These are phyloP conservation scores for Geotrypetes seraphini DNA, from an alignment of 2,797 vertebrate species.

Conservation along the genomic window DNA sequence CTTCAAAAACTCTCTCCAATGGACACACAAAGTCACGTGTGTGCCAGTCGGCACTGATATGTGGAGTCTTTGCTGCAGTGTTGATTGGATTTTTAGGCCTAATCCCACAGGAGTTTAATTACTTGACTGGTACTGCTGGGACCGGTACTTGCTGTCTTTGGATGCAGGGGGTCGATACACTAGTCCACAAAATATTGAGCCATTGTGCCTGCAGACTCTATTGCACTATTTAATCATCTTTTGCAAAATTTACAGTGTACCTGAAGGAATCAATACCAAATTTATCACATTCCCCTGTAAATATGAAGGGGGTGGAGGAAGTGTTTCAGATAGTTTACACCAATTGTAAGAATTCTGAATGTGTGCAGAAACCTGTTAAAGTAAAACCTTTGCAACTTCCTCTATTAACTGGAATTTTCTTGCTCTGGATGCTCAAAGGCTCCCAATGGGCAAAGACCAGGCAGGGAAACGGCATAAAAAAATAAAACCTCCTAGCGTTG, in stretches of 20 bases:
- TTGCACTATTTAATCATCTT: conserved; percentile 66
- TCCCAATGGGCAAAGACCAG: too few relatives aligned
- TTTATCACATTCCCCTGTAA: conserved; percentile 55
- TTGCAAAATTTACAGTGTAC: conserved; percentile 60
- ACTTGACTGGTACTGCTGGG: conserved; percentile 43
- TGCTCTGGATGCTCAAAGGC: too few relatives aligned
- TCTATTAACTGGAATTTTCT: too few relatives aligned
- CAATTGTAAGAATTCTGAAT: too few relatives aligned
- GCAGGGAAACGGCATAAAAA: too few relatives aligned
- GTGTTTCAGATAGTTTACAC: conserved; percentile 43
- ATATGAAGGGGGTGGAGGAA: conserved; percentile 37
- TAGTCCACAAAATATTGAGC: conserved; percentile 51
- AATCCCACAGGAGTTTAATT: conserved; percentile 56
- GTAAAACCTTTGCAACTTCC: too few relatives aligned
- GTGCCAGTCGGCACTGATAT: conserved; percentile 29
- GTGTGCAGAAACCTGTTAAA: too few relatives aligned
- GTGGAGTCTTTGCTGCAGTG: conserved; percentile 14
- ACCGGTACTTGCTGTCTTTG: conserved; percentile 37
- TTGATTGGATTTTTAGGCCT: conserved; percentile 52
- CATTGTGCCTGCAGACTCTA: conserved; percentile 40
- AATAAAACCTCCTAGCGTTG: too few relatives aligned
- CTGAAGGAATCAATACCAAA: conserved; percentile 52
- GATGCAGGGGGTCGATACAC: conserved; percentile 50
- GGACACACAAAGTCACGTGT: conserved; percentile 34
- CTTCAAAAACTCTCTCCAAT: conserved; percentile 11